These are phyloP conservation scores for Laticauda colubrina DNA, from an alignment of 2,113 vertebrate species.

Conservation along the genomic window DNA sequence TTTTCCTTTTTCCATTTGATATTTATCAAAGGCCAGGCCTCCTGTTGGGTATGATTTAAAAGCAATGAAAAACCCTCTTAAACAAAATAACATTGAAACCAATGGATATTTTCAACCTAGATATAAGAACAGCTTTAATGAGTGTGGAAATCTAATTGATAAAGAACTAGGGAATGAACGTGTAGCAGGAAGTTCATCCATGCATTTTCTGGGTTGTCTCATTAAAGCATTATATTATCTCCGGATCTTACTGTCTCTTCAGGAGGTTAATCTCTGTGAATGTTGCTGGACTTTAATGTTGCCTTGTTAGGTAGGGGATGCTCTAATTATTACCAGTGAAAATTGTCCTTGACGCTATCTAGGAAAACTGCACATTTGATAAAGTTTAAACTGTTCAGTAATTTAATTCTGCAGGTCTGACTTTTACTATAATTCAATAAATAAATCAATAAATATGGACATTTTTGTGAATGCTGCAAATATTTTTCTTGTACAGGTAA, in stretches of 20 bases:
- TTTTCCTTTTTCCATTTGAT: background rate
- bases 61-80: background rate
- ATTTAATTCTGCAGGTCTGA: background rate
- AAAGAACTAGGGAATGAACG: background rate
- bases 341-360: background rate
- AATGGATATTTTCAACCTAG: background rate
- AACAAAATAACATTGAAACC: background rate
- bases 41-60: background rate
- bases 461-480: background rate
- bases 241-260: background rate
- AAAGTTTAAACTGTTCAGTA: background rate
- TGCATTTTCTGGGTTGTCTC: background rate
- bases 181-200: background rate
- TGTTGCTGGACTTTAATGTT: background rate
- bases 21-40: background rate
- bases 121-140: background rate
- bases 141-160: background rate
- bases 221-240: background rate
- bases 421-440: background rate
- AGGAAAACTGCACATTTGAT: background rate
- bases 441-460: background rate
- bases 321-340: background rate
- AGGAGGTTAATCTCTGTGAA: background rate
- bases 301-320: too few species aligned
- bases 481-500: background rate